phyloP scores from a whole-genome alignment of 2,113 vertebrate species.

The Catharus fuscescens region DNA sequence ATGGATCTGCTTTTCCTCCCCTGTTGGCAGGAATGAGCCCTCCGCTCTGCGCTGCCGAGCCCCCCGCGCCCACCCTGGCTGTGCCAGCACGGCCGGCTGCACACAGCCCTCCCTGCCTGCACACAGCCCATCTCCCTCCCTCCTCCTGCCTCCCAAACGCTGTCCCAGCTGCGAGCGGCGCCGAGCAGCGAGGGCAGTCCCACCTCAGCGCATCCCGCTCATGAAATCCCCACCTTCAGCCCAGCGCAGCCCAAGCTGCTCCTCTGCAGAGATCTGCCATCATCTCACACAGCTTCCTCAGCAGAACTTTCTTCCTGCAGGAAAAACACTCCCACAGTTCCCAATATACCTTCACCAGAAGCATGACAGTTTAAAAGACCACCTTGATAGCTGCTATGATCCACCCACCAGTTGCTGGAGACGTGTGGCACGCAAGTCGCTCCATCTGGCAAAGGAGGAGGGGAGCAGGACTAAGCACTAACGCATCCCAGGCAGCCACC shows the following conservation, averaged over 20 bases:
- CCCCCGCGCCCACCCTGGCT: neutral
- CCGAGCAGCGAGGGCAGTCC: neutral
- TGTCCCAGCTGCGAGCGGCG: neutral
- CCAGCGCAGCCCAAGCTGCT: neutral
- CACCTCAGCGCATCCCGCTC: neutral
- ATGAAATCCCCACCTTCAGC: neutral
- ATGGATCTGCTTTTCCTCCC: conserved; percentile 62
- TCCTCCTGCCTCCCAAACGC: neutral
- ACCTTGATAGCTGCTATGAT: conserved; percentile 47
- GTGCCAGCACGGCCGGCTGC: neutral
- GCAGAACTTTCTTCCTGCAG: neutral
- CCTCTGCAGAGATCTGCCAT: neutral
- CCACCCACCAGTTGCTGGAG: conserved; percentile 37
- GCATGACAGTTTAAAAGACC: conserved; percentile 3
- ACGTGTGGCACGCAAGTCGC: neutral
- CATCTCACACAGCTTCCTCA: neutral
- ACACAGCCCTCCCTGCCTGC: neutral
- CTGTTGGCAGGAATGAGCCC: conserved; percentile 58
- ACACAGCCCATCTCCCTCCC: neutral
- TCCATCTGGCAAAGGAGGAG: conserved; percentile 43
- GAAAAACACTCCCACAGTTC: conserved; percentile 31
- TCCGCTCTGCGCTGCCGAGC: neutral
- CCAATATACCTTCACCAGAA: conserved; percentile 10
- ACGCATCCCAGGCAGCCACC: neutral
- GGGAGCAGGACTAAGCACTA: neutral